Base-by-base conservation (phyloP, 2,113 vertebrate genomes). In the Solea solea region DNA sequence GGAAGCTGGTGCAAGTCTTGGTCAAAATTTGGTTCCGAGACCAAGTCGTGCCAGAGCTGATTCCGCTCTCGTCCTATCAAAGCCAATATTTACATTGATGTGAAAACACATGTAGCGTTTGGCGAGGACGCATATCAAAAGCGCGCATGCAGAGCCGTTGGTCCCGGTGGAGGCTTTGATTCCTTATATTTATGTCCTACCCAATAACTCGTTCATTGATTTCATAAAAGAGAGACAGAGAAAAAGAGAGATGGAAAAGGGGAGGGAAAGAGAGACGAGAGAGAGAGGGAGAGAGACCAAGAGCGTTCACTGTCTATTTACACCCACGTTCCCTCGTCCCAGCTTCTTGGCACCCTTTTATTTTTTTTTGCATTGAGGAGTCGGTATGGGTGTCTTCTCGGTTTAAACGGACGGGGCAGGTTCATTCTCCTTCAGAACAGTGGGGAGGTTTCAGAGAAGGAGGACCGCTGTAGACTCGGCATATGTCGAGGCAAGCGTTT, bases 361-460 rank as follows among this genome's bases (percentile, higher is more conserved):
- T 88, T 89, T 89, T 95, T 54, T 55, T 95, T 95, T 96, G 95
- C 95, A 95, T 95, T 95, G 95, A 96, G 92, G 93, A 95, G 92
- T 93, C 93, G 93, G 94, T 95, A 95, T 95, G 96, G 93, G 95
- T 96, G 96, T 97, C 95, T 96, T 97, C 96, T 96, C 94, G 93
- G 96, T 98, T 98, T 99, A 97, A 98, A 97, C 95, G 95, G 94
- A 94, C 95, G 94, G 95, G 96, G 89, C 83, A 84, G 85, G 94
- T 91, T 95, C 97, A 97, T 93, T 84, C 90, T 91, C 89, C 81
- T 84, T 90, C 86, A 80, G 80, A 67, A 64, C 27, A 34, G 78
- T 27, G 82, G 84, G 87, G 90, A 63, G 84, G 73, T 86, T 83
- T 53, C 46, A 58, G 57, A 53, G 53, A 58, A 59, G 34, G 56